A percentile compares a stretch with the other conserved stretches of the same genome.
These are phyloP conservation scores for Haliaeetus vocifer DNA, from an alignment of 2,797 vertebrate species.

Conservation along the genomic window DNA sequence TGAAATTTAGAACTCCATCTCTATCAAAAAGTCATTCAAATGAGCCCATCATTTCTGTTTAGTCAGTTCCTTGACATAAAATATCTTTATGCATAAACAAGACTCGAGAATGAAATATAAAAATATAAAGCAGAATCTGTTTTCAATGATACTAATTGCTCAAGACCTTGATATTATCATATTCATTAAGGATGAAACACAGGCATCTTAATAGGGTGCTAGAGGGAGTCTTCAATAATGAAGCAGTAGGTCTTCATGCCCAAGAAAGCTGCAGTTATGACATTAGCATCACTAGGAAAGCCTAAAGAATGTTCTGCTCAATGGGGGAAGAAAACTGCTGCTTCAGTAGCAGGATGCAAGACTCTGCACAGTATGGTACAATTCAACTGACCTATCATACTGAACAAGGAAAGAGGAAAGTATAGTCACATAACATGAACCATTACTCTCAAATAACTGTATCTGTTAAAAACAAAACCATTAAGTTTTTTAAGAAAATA, in stretches of 20 bases:
- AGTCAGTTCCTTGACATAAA: not conserved
- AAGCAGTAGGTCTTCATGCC: slow-evolving; percentile 49
- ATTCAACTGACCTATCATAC: slow-evolving; percentile 26
- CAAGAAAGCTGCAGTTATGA: slow-evolving; percentile 58
- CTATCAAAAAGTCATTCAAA: not conserved
- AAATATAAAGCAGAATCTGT: not conserved
- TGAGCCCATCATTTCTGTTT: not conserved
- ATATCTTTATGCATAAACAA: not conserved
- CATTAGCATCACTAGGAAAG: slow-evolving; percentile 58
- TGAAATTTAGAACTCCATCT: not conserved
- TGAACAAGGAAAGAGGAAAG: slow-evolving; percentile 17
- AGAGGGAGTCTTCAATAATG: not conserved
- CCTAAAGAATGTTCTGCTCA: slow-evolving; percentile 49
- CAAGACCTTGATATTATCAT: not conserved
- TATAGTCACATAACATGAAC: not conserved
- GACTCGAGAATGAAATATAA: not conserved
- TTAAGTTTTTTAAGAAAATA: not conserved
- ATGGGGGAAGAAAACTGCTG: slow-evolving; percentile 21
- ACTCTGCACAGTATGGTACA: not conserved
- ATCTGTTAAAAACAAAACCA: not conserved
- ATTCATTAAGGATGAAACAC: not conserved
- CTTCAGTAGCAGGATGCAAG: slow-evolving; percentile 23
- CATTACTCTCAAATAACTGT: not conserved
- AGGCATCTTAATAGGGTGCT: not conserved
- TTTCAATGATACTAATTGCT: not conserved